Evolutionary conservation across 2,797 vertebrate genomes (phyloP).

Genomic region (Sylvilagus floridanus): DNA sequence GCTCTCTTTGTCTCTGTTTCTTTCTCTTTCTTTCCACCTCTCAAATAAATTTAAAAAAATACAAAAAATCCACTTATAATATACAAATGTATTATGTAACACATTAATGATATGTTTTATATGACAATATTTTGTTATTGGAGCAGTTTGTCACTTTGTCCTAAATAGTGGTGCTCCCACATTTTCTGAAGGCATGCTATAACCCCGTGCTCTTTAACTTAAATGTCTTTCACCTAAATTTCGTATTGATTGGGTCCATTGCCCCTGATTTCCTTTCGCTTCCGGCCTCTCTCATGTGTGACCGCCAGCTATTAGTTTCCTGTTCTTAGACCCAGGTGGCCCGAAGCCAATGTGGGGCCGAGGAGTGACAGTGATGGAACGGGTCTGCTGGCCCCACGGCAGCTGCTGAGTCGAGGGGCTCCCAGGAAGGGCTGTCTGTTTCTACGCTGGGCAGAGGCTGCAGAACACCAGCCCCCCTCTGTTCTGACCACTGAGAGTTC

Average conservation of each 20-base stretch:
- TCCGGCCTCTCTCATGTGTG: neutral
- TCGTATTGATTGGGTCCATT: neutral
- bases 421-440: accelerated
- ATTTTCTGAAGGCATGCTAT: neutral
- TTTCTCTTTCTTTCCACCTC: no score
- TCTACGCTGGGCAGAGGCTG: neutral
- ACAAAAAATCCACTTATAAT: neutral
- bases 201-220: neutral
- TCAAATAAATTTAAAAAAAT: neutral
- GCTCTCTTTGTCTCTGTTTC: no score
- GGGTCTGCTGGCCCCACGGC: constrained; percentile 81
- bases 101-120: neutral
- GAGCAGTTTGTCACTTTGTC: neutral
- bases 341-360: constrained; percentile 77
- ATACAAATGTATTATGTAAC: neutral
- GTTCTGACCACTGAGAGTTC: neutral
- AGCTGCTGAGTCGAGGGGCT: constrained; percentile 56
- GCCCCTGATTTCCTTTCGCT: neutral
- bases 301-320: constrained; percentile 69
- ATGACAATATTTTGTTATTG: neutral
- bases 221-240: neutral
- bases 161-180: neutral
- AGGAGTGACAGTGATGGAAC: constrained; percentile 81
- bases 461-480: neutral
- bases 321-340: constrained; percentile 58